Evolutionary conservation across 2,888 invertebrate genomes (phyloP), one percentile per base, ranked within the genome.

Genomic region (Teleogryllus oceanicus): DNA sequence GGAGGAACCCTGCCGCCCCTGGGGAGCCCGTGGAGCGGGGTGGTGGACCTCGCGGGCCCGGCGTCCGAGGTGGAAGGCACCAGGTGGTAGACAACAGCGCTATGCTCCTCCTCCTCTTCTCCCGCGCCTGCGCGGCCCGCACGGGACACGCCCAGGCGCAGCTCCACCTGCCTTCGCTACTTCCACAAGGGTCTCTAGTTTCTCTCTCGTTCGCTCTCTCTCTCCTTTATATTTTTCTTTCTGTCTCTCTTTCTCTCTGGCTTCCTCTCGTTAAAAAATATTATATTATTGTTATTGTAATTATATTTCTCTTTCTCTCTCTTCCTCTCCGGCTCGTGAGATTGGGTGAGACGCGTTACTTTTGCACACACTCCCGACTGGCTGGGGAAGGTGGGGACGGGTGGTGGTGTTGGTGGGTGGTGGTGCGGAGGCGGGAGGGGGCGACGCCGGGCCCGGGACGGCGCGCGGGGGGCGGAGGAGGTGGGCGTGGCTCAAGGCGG

Each of bases 131-230:
- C 62, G 62, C 62, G 16, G 62, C 62, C 62, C 13, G 16, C 62
- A 62, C 37, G 8, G 37, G 37, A 37, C 37, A 37, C 37, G 37
- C 37, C 8, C 37, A 37, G 37, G 37, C 37, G 87, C 87, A 74
- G 87, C 81, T 24, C 86, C 87, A 49, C 87, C 87, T 4, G 87
- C 86, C 77, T 86, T 86, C 74, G 74, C 20, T 74, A 20, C n/a
- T 74, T 74, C 74, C 74, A 74, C n/a, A 74, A 74, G n/a, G 74
- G 74, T 20, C 74, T 20, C n/a, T 20, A n/a, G 74, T n/a, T 8
- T 20, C 20, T 74, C 74, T 75, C 13, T 50, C 37, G 20, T 20
- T 16, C 50, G 78, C 12, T 78, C 78, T 11, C 24, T 50, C 24
- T 24, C 50, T 20, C 50, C 1, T 50, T 49, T 49, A 50, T 21